Conservation (phyloP, 1,140 invertebrate species). For the Camponotus vicinus region DNA sequence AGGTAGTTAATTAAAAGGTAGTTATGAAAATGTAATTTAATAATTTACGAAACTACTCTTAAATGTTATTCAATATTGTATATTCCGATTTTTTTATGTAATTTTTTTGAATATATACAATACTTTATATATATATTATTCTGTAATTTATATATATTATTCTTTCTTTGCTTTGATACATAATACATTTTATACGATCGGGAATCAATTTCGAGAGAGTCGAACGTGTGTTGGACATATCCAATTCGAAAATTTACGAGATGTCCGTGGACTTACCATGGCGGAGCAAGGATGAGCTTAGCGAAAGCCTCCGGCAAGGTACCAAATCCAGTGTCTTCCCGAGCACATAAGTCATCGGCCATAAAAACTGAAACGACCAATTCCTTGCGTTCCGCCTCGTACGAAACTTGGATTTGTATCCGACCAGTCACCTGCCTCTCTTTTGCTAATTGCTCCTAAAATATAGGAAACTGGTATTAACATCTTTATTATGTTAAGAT, state of each 20-base stretch:
- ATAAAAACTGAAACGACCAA: slow-evolving; percentile 94
- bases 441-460: slow-evolving; percentile 91
- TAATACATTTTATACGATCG: background rate
- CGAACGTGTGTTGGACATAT: background rate
- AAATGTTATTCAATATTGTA: background rate
- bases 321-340: slow-evolving; percentile 92
- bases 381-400: slow-evolving; percentile 93
- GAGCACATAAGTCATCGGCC: slow-evolving; percentile 92
- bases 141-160: background rate
- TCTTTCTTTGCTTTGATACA: background rate
- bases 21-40: background rate
- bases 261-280: slow-evolving; percentile 88
- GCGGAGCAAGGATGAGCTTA: slow-evolving; percentile 91
- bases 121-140: background rate
- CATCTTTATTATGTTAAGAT: background rate
- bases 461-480: slow-evolving; percentile 57
- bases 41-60: background rate
- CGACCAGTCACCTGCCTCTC: slow-evolving; percentile 91
- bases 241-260: slow-evolving; percentile 18
- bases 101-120: background rate
- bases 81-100: background rate
- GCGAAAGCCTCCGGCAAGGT: slow-evolving; percentile 93
- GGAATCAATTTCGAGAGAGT: background rate
- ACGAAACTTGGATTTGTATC: slow-evolving; percentile 95
- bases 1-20: background rate